phyloP scores from a whole-genome alignment of 2,888 invertebrate species.

The Pyralis farinalis region DNA sequence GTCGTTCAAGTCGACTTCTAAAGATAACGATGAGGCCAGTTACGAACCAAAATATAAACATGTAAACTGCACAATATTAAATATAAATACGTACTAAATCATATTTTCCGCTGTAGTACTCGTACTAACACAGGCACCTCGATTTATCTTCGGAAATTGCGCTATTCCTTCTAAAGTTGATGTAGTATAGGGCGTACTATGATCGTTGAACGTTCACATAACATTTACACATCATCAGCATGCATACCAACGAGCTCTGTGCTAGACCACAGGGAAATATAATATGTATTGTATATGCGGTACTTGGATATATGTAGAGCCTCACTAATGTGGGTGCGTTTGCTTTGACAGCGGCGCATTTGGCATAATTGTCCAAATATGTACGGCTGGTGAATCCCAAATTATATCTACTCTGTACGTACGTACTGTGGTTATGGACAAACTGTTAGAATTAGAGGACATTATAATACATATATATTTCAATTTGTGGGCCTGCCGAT shows the following conservation, averaged over 20 bases:
- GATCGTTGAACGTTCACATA: conserved; percentile 13
- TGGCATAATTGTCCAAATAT: conserved; percentile 8
- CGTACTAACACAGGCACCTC: neutral
- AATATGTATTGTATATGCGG: conserved; percentile 12
- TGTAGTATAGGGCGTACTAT: neutral
- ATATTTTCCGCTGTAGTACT: neutral
- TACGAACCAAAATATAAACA: too few relatives aligned
- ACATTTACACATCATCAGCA: conserved; percentile 21
- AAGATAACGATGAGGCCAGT: too few relatives aligned
- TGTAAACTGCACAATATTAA: too few relatives aligned
- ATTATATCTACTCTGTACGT: neutral
- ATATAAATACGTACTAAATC: too few relatives aligned
- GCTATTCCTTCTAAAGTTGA: conserved; percentile 12
- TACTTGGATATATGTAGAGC: neutral
- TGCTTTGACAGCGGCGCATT: conserved; percentile 9
- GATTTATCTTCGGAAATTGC: conserved; percentile 11
- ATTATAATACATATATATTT: too few relatives aligned
- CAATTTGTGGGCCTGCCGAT: too few relatives aligned
- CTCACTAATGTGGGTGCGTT: conserved; percentile 9
- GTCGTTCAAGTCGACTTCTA: too few relatives aligned
- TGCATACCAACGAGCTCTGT: conserved; percentile 19
- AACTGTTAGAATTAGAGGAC: too few relatives aligned
- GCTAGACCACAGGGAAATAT: conserved; percentile 23
- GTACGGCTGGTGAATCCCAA: conserved; percentile 1
- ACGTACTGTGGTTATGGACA: too few relatives aligned